Conservation (phyloP, 2,888 invertebrate species). For the Eurois occulta region DNA sequence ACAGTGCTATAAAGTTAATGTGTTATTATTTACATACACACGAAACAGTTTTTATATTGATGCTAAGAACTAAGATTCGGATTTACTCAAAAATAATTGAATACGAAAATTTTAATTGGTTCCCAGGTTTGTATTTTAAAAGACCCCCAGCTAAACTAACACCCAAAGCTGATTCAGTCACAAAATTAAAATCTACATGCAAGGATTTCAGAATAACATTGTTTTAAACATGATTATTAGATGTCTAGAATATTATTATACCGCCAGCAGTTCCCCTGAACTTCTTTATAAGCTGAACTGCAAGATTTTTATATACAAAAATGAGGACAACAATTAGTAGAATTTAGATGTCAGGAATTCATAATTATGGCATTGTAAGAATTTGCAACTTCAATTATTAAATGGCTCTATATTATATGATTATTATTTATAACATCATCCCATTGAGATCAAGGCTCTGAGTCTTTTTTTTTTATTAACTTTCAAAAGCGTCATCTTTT, state of each 20-base stretch:
- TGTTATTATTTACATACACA: slow-evolving; percentile 82
- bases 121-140: slow-evolving; percentile 49
- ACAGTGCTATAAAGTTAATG: slow-evolving; percentile 81
- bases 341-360: slow-evolving; percentile 70
- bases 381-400: slow-evolving; percentile 76
- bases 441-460: slow-evolving; percentile 86
- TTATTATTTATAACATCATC: slow-evolving; percentile 79
- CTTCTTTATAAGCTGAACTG: slow-evolving; percentile 45
- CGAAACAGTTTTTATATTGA: slow-evolving; percentile 74
- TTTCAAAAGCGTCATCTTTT: slow-evolving; percentile 81
- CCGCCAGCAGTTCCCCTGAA: slow-evolving; percentile 82
- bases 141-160: slow-evolving; percentile 67
- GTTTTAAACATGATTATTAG: slow-evolving; percentile 73
- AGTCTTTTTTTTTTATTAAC: slow-evolving; percentile 77
- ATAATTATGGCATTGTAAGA: slow-evolving; percentile 73
- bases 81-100: slow-evolving; percentile 66
- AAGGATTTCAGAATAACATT: slow-evolving; percentile 68
- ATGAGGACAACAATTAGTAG: slow-evolving; percentile 59
- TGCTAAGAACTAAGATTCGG: slow-evolving; percentile 76
- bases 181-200: slow-evolving; percentile 76
- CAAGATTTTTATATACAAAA: slow-evolving; percentile 64
- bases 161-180: slow-evolving; percentile 73
- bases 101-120: slow-evolving; percentile 48
- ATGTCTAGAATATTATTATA: slow-evolving; percentile 71
- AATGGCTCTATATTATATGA: slow-evolving; percentile 73